Base-by-base conservation (phyloP, 2,113 vertebrate species). In the Cyanoderma ruficeps region DNA sequence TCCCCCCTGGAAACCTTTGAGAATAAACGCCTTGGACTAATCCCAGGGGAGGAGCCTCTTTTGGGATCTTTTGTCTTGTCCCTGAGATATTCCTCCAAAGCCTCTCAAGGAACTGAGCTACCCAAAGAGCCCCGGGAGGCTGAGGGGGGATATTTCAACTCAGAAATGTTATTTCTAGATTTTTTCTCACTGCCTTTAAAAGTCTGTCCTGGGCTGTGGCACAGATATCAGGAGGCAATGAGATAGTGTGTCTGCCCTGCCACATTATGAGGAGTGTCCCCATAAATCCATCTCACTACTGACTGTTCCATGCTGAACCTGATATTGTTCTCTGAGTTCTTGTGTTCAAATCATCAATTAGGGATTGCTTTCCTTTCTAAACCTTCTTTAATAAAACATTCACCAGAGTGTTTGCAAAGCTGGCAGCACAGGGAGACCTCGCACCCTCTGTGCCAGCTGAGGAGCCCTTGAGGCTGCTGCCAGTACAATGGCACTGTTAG, bases 401-500 rank as follows among this genome's bases (percentile, higher is more conserved):
- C 25, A 10, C 14, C 18, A 31, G 55, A 21, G 33, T 50, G 35
- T 89, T 84, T 70, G 65, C 61, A 63, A 44, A 89, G 39, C 56
- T 89, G 81, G 87, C 78, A 87, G 69, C 56, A 31, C 47, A 8
- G 39, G 9, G 78, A 68, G 61, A 53, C 74, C 70, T 93, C 76
- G 37, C 27, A 56, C 30, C 42, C 33, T 56, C 21, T 69, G 61
- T 94, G 83, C 69, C 72, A 55, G 8, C 47, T 33, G 77, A 74
- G 83, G 57, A 89, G 69, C 60, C 81, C 64, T 89, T 0, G 9
- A 41, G 81, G 42, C 39, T 61, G 68, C 89, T 89, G 83, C 81
- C 69, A 80, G 71, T 65, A 17, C 21, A 25, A 0, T 30, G 76
- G 59, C 76, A 76, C 49, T 7, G 6, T 37, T 25, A 60, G 31